Percentiles rank a stretch among this genome's conserved stretches.
phyloP scores from a whole-genome alignment of 2,113 vertebrate genomes.

The Heteronetta atricapilla region DNA sequence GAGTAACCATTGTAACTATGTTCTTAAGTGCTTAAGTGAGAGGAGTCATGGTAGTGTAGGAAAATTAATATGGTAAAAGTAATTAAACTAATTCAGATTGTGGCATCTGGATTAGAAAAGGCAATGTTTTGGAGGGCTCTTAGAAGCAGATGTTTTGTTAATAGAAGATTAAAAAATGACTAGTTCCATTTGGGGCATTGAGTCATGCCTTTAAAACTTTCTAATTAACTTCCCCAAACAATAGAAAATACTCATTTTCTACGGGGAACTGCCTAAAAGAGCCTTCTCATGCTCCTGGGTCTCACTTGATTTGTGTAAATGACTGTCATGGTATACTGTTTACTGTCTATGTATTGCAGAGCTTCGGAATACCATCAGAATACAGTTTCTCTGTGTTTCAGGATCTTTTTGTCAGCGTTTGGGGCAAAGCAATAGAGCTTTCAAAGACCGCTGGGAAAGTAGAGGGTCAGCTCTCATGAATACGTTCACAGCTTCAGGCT shows the following conservation, averaged over 20 bases:
- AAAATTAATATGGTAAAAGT: conserved; percentile 37
- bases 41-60: background rate
- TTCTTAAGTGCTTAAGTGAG: conserved; percentile 29
- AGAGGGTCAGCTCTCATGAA: background rate
- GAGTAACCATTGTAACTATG: background rate
- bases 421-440: background rate
- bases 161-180: conserved; percentile 17
- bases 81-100: conserved; percentile 43
- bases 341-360: background rate
- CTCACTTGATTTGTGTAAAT: background rate
- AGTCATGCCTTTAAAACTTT: conserved; percentile 26
- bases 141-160: conserved; percentile 49
- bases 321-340: background rate
- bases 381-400: background rate
- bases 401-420: background rate
- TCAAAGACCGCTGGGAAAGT: background rate
- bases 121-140: conserved; percentile 6
- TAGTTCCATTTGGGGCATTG: background rate
- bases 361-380: background rate
- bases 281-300: background rate
- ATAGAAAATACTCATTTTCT: background rate
- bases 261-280: background rate
- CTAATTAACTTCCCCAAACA: conserved; percentile 4
- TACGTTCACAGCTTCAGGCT: background rate
- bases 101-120: conserved; percentile 22